phyloP scores from a whole-genome alignment of 2,797 vertebrate genomes.

The Carcharodon carcharias region DNA sequence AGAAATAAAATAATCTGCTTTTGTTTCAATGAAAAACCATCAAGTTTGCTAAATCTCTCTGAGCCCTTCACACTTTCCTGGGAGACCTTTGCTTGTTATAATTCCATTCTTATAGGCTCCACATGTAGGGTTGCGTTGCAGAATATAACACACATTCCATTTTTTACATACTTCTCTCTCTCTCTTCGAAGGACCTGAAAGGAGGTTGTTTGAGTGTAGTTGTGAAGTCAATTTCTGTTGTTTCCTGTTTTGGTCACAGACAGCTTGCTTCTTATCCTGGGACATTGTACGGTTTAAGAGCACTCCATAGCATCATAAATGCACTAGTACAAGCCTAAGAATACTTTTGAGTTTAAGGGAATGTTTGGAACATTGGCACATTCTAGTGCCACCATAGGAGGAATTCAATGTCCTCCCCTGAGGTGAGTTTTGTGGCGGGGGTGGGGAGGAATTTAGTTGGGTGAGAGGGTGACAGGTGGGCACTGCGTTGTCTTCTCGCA shows the following conservation, averaged over 20 bases:
- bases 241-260: too few relatives aligned
- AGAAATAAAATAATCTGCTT: neutral
- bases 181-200: neutral
- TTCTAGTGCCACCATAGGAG: neutral
- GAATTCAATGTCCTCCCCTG: too few relatives aligned
- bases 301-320: neutral
- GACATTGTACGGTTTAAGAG: neutral
- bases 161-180: neutral
- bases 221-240: neutral
- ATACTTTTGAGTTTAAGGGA: neutral
- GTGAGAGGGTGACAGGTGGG: too few relatives aligned
- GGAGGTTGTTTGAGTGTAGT: neutral
- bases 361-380: neutral
- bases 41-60: too few relatives aligned
- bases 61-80: neutral
- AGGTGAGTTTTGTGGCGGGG: too few relatives aligned
- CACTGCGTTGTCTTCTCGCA: too few relatives aligned
- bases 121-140: neutral
- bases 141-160: neutral
- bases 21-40: neutral
- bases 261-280: neutral
- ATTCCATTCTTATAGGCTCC: neutral
- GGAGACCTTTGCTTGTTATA: neutral
- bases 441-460: too few relatives aligned
- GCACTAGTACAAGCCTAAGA: neutral